Conservation (phyloP, 1,140 invertebrate species). For the Apis dorsata region DNA sequence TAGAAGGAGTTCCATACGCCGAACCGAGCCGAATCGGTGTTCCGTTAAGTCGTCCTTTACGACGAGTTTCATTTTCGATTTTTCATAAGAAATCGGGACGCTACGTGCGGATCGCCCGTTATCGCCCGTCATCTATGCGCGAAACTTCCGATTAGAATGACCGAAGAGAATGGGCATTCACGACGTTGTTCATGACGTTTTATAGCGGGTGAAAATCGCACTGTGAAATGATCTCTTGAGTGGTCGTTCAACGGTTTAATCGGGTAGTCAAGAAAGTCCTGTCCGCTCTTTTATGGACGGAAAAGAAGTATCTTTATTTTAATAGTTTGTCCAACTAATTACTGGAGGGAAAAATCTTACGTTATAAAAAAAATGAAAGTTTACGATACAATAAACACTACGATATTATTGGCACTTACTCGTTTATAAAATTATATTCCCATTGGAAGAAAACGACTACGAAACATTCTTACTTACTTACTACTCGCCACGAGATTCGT, state of each 20-base stretch:
- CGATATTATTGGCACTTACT: too few relatives aligned
- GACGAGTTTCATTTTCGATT: slow-evolving; percentile 50
- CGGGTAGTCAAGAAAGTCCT: too few relatives aligned
- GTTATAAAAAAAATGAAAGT: too few relatives aligned
- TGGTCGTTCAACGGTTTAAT: not conserved
- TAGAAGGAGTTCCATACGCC: not conserved
- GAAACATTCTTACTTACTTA: too few relatives aligned
- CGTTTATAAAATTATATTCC: too few relatives aligned
- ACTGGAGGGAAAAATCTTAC: too few relatives aligned
- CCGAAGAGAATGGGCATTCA: not conserved
- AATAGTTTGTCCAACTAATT: too few relatives aligned
- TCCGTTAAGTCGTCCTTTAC: slow-evolving; percentile 56
- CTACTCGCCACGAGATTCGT: slow-evolving; percentile 6
- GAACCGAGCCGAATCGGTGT: slow-evolving; percentile 43
- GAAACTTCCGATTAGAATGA: not conserved
- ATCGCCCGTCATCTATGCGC: not conserved
- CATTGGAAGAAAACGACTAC: too few relatives aligned
- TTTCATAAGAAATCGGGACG: slow-evolving; percentile 25
- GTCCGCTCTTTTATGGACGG: too few relatives aligned
- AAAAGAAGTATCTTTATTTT: too few relatives aligned
- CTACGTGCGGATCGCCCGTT: not conserved
- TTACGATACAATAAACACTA: too few relatives aligned
- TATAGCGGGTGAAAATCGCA: slow-evolving; percentile 28
- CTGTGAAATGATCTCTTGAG: not conserved
- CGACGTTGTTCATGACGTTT: not conserved